These are phyloP conservation scores for Plagodis pulveraria DNA, from an alignment of 2,888 invertebrate genomes.

Conservation along the genomic window DNA sequence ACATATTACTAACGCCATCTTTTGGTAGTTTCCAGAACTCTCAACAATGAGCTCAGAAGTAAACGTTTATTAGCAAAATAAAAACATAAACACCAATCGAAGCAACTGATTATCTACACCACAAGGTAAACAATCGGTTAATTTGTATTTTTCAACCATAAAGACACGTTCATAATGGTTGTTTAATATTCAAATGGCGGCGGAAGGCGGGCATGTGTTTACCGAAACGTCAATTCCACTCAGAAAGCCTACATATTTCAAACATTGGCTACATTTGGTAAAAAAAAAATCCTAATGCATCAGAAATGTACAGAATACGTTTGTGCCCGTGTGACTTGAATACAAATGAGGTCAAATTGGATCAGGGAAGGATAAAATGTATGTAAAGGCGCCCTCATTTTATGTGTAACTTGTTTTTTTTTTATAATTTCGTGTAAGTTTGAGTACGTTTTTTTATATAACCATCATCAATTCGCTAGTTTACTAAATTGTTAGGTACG, in stretches of 20 bases:
- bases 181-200: conserved; percentile 35
- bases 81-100: conserved; percentile 26
- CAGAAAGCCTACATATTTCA: conserved; percentile 36
- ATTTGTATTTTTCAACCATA: conserved; percentile 34
- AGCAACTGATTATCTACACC: conserved; percentile 25
- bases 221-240: conserved; percentile 38
- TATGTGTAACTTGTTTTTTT: conserved; percentile 35
- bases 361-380: conserved; percentile 69
- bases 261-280: conserved; percentile 42
- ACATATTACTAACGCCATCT: conserved; percentile 30
- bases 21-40: conserved; percentile 15
- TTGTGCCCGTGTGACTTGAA: conserved; percentile 70
- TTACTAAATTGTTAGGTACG: no score
- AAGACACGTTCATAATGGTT: conserved; percentile 25
- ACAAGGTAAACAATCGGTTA: conserved; percentile 28
- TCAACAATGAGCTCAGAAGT: background rate
- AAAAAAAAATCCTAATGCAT: conserved; percentile 72
- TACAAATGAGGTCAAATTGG: conserved; percentile 80
- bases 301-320: conserved; percentile 73
- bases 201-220: conserved; percentile 21
- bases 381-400: conserved; percentile 45
- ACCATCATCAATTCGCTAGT: background rate
- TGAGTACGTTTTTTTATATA: background rate
- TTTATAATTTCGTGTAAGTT: background rate
- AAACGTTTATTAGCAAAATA: background rate